Conservation (phyloP, 1,140 invertebrate species). For the Phocides pigmalion region DNA sequence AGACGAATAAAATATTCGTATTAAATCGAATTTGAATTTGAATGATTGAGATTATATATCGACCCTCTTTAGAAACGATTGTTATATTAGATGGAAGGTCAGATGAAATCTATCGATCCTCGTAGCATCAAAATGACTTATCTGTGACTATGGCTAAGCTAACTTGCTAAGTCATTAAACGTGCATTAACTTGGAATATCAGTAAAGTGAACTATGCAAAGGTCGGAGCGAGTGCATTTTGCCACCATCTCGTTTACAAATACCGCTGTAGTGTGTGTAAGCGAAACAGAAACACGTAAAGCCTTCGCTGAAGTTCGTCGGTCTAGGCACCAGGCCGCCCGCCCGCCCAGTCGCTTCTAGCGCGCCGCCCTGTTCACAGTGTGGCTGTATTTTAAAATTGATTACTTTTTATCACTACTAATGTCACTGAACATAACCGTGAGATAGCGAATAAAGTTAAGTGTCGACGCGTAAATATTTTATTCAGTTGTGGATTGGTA, state of each 20-base stretch:
- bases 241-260: slow-evolving; percentile 46
- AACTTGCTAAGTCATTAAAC: slow-evolving; percentile 11
- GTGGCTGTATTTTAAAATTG: not conserved
- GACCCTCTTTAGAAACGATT: too few relatives aligned
- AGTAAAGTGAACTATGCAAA: slow-evolving; percentile 43
- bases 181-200: slow-evolving; percentile 11
- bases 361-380: slow-evolving; percentile 54
- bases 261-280: slow-evolving; percentile 43
- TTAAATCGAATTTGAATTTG: too few relatives aligned
- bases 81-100: too few relatives aligned
- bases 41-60: too few relatives aligned
- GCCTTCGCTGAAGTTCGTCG: slow-evolving; percentile 50
- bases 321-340: slow-evolving; percentile 59
- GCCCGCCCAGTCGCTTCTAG: slow-evolving; percentile 74
- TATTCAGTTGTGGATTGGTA: slow-evolving; percentile 32
- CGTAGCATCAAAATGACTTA: not conserved
- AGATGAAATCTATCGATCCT: not conserved
- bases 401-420: slow-evolving; percentile 22
- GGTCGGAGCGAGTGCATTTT: slow-evolving; percentile 57
- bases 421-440: slow-evolving; percentile 23
- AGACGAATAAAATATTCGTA: too few relatives aligned
- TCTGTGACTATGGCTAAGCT: slow-evolving; percentile 1
- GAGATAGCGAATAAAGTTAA: slow-evolving; percentile 6
- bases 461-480: slow-evolving; percentile 5
- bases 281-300: slow-evolving; percentile 56